Conservation (phyloP, 2,797 vertebrate species). For the Lophura swinhoii region DNA sequence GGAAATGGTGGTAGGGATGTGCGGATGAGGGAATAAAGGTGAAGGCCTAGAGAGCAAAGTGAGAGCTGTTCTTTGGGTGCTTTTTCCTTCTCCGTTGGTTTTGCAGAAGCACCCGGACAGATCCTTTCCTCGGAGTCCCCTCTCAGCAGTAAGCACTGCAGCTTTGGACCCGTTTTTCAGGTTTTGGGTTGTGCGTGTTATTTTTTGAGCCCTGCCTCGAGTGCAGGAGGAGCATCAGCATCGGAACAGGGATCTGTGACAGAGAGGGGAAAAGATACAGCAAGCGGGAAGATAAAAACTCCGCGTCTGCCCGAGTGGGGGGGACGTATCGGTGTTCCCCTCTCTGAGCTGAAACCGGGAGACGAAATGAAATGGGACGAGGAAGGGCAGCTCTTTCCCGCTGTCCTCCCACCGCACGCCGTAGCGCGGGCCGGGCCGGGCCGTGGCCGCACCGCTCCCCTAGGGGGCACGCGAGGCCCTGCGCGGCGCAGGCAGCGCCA, state of each 20-base stretch:
- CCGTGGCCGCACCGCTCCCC: not conserved
- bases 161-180: not conserved
- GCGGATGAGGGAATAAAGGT: not conserved
- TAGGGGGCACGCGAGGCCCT: constrained; percentile 51
- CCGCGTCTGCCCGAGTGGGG: accelerated
- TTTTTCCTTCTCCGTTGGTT: not conserved
- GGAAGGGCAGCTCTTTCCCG: not conserved
- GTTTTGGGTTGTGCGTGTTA: not conserved
- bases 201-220: not conserved
- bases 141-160: not conserved
- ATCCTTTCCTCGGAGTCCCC: not conserved
- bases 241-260: not conserved
- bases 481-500: not conserved
- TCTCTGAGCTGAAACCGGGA: not conserved
- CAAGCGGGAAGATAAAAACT: too few species aligned
- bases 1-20: not conserved
- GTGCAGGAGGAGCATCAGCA: not conserved
- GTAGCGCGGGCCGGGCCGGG: too few species aligned
- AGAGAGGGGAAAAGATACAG: too few species aligned
- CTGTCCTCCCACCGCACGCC: not conserved
- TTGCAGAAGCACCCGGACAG: not conserved
- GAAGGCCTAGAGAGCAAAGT: not conserved
- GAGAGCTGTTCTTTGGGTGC: accelerated
- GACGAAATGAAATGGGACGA: accelerated
- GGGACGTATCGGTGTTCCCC: not conserved